phyloP scores from a whole-genome alignment of 1,140 invertebrate species.

The Drosophila nigrodunni region DNA sequence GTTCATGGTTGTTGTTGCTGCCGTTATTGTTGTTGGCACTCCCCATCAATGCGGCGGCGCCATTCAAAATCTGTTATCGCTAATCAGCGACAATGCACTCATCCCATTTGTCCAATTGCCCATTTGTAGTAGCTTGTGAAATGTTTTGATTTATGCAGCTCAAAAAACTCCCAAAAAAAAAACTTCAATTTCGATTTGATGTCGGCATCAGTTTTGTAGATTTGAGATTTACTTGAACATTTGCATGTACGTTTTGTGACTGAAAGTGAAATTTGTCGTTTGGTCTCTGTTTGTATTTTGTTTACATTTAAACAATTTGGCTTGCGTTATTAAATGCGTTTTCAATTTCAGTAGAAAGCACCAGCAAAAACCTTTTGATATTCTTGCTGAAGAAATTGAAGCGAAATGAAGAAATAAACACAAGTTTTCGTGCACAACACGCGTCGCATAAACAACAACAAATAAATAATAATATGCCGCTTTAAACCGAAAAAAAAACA shows the following conservation, averaged over 20 bases:
- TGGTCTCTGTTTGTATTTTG: constrained; percentile 21
- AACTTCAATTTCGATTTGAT: constrained; percentile 11
- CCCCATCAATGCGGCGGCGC: constrained; percentile 28
- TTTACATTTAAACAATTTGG: constrained; percentile 49
- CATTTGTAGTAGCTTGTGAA: constrained; percentile 37
- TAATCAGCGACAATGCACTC: constrained; percentile 55
- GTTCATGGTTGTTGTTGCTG: constrained; percentile 12
- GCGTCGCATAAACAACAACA: constrained; percentile 43
- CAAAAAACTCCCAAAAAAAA: constrained; percentile 5
- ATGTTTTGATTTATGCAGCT: constrained; percentile 39
- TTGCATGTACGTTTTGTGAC: constrained; percentile 16
- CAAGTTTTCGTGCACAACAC: constrained; percentile 46
- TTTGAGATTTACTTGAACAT: constrained; percentile 32
- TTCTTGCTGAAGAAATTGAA: constrained; percentile 66
- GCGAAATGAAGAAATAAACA: constrained; percentile 67
- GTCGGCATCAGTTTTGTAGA: constrained; percentile 9
- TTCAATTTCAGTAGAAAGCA: constrained; percentile 82
- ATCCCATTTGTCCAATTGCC: constrained; percentile 13
- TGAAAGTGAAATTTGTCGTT: constrained; percentile 76
- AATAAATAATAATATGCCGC: constrained; percentile 36
- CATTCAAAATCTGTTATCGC: constrained; percentile 38
- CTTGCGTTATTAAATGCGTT: constrained; percentile 67
- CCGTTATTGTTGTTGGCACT: constrained; percentile 27
- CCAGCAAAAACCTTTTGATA: constrained; percentile 60
- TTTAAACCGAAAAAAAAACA: constrained; percentile 16